These are phyloP conservation scores for Cryptocephalus moraei DNA, from an alignment of 2,888 invertebrate genomes.

Conservation along the genomic window DNA sequence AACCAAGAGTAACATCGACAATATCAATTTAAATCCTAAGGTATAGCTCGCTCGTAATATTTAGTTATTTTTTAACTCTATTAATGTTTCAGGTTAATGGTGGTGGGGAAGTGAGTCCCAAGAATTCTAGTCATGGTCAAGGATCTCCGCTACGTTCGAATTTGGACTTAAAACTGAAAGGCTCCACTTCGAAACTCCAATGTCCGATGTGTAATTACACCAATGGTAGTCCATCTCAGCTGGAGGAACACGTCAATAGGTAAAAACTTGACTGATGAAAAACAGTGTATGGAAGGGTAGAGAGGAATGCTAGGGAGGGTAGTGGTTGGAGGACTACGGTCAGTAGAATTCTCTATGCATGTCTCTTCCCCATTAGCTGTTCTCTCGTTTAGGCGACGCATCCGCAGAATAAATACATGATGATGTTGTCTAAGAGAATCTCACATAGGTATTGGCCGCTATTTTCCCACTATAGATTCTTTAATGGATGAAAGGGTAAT, in stretches of 20 bases:
- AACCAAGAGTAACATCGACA: conserved; percentile 31
- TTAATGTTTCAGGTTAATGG: conserved; percentile 29
- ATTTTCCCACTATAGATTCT: too few species aligned
- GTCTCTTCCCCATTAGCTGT: too few species aligned
- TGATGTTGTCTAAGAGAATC: too few species aligned
- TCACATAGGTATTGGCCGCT: too few species aligned
- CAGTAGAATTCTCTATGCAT: too few species aligned
- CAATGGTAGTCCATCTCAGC: conserved; percentile 59
- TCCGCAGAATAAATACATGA: too few species aligned
- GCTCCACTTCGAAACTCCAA: conserved; percentile 45
- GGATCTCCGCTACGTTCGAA: conserved; percentile 65
- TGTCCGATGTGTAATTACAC: conserved; percentile 71
- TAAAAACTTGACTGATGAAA: conserved; percentile 16
- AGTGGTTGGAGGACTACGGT: too few species aligned
- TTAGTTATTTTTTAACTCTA: not conserved
- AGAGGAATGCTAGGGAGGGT: too few species aligned
- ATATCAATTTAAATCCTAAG: conserved; percentile 36
- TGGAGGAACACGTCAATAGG: conserved; percentile 73
- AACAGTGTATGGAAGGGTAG: too few species aligned
- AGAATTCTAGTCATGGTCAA: conserved; percentile 47
- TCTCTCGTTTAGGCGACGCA: too few species aligned
- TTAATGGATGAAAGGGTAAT: too few species aligned
- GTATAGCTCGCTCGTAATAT: conserved; percentile 16
- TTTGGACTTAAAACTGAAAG: conserved; percentile 57
- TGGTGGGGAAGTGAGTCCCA: conserved; percentile 34